Conservation (phyloP, 2,797 vertebrate genomes). For the Phrynocephalus guinanensis region DNA sequence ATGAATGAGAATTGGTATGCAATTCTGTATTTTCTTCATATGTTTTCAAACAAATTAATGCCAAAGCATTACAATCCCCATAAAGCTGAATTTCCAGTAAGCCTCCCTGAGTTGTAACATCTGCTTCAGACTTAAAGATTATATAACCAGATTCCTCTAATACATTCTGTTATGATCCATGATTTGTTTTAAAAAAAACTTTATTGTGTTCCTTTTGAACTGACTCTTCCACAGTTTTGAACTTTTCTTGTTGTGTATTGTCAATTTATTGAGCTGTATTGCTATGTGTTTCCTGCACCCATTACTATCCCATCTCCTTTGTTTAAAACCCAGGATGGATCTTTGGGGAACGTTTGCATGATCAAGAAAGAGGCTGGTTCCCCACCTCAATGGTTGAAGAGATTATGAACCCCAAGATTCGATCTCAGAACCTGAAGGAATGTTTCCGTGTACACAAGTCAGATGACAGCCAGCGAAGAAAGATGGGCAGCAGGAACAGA, state of each 20-base stretch:
- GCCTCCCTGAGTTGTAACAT: neutral
- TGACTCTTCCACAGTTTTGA: neutral
- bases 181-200: neutral
- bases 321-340: slow-evolving; percentile 87
- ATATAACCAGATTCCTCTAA: neutral
- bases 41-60: neutral
- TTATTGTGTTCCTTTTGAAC: neutral
- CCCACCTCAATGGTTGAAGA: slow-evolving; percentile 91
- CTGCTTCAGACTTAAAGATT: neutral
- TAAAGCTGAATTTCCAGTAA: slow-evolving; percentile 13
- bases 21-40: neutral
- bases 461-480: slow-evolving; percentile 85
- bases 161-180: slow-evolving; percentile 5
- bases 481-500: slow-evolving; percentile 82
- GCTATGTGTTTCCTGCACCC: neutral
- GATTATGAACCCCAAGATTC: slow-evolving; percentile 92
- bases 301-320: neutral
- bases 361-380: slow-evolving; percentile 97
- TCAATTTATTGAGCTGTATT: neutral
- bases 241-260: neutral
- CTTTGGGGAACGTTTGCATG: slow-evolving; percentile 93
- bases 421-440: slow-evolving; percentile 93
- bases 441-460: slow-evolving; percentile 91
- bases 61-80: neutral
- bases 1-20: neutral